Conservation (phyloP, 2,888 invertebrate genomes). For the Eueremaeus valkanovi region DNA sequence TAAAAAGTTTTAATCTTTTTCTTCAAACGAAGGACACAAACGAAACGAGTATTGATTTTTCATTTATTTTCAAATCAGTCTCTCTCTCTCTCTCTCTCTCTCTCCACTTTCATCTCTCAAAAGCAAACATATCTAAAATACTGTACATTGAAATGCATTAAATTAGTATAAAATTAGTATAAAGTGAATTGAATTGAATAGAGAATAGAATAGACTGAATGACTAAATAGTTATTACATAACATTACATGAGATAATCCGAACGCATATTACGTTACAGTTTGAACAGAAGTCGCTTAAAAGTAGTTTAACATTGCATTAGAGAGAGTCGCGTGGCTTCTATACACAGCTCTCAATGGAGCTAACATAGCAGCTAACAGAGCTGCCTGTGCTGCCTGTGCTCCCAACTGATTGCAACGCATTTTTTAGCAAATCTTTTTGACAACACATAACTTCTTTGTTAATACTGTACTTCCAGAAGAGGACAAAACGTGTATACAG, state of each 20-base stretch:
- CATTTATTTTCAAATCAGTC: background rate
- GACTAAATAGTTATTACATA: background rate
- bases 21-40: background rate
- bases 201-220: background rate
- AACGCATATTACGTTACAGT: constrained; percentile 2
- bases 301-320: constrained; percentile 14
- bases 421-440: constrained; percentile 20
- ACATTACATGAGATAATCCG: background rate
- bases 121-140: background rate
- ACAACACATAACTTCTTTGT: constrained; percentile 29
- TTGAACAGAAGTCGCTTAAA: constrained; percentile 6
- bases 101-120: constrained; percentile 5
- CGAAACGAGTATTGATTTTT: background rate
- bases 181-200: no score
- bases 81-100: constrained; percentile 30
- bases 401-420: background rate
- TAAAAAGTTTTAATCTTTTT: constrained; percentile 17
- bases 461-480: background rate
- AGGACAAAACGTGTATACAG: background rate
- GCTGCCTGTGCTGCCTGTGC: no score
- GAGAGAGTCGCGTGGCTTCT: constrained; percentile 17
- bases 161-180: background rate
- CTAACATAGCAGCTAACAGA: no score
- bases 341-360: background rate
- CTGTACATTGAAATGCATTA: background rate